These are phyloP conservation scores for Gryllus longicercus DNA, from an alignment of 2,888 invertebrate species.

Conservation along the genomic window DNA sequence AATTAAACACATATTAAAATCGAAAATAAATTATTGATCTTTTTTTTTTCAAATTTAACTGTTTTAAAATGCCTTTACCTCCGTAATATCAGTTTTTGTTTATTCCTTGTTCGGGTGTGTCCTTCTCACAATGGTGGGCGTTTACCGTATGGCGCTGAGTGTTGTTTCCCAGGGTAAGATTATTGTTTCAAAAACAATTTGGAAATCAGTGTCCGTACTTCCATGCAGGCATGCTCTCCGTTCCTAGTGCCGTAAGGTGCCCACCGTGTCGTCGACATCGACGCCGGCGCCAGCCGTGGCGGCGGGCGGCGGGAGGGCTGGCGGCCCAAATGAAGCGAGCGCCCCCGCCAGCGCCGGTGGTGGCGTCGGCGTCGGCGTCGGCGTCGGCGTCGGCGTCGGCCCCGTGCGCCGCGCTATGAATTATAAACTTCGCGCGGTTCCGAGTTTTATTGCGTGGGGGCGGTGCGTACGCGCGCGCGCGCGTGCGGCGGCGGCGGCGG, in stretches of 20 bases:
- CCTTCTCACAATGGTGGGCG: no score
- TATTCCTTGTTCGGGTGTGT: no score
- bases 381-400: neutral
- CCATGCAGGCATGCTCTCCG: neutral
- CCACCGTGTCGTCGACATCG: neutral
- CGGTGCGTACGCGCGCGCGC: conserved; percentile 17
- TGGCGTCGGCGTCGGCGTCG: neutral
- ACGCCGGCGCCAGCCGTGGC: neutral
- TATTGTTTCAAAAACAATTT: no score
- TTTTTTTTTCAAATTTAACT: no score
- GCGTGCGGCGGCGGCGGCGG: neutral
- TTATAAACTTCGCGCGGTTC: conserved; percentile 9
- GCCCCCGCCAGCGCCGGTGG: neutral
- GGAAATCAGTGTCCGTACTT: no score
- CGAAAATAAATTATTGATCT: no score
- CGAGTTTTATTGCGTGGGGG: conserved; percentile 17
- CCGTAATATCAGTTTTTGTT: no score
- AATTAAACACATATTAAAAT: no score
- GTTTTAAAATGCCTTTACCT: no score
- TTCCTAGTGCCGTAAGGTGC: neutral
- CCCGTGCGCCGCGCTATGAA: conserved; percentile 17
- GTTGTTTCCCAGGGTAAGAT: no score
- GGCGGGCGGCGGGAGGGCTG: neutral
- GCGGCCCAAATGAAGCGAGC: neutral
- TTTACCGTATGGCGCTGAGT: no score